phyloP scores from a whole-genome alignment of 2,113 vertebrate species.

The Empidonax alnorum region DNA sequence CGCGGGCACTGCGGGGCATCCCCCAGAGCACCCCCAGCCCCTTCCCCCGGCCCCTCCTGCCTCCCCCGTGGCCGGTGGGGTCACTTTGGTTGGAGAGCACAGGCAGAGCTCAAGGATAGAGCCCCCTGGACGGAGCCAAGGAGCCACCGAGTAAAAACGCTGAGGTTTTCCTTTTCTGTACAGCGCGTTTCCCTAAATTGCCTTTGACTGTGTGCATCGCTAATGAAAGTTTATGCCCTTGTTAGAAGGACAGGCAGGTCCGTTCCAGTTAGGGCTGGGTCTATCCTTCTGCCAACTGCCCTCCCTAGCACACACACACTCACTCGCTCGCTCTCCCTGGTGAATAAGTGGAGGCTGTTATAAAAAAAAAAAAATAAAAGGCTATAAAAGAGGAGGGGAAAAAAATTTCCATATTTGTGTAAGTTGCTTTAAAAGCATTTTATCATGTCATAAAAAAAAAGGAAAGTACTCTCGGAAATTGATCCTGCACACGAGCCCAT shows the following conservation, averaged over 20 bases:
- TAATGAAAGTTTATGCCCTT: slow-evolving; percentile 99
- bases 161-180: slow-evolving; percentile 97
- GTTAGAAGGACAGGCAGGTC: slow-evolving; percentile 98
- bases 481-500: slow-evolving; percentile 97
- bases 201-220: slow-evolving; percentile 99
- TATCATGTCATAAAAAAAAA: slow-evolving; percentile 99
- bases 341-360: slow-evolving; percentile 88
- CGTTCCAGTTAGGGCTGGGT: slow-evolving; percentile 93
- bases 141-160: slow-evolving; percentile 81
- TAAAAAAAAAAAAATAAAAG: slow-evolving; percentile 63
- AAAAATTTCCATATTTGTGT: slow-evolving; percentile 99
- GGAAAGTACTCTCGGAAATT: slow-evolving; percentile 90
- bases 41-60: neutral
- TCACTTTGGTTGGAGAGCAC: slow-evolving; percentile 56
- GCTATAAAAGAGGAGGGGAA: slow-evolving; percentile 35
- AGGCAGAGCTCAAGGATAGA: slow-evolving; percentile 66
- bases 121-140: slow-evolving; percentile 65
- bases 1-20: neutral
- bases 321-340: slow-evolving; percentile 73
- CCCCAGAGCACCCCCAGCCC: neutral
- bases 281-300: slow-evolving; percentile 84
- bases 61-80: neutral
- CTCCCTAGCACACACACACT: slow-evolving; percentile 49
- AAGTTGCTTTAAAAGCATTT: slow-evolving; percentile 99
- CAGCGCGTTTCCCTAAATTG: slow-evolving; percentile 98